These are phyloP conservation scores for Apis dorsata DNA, from an alignment of 1,140 invertebrate species.

Conservation along the genomic window DNA sequence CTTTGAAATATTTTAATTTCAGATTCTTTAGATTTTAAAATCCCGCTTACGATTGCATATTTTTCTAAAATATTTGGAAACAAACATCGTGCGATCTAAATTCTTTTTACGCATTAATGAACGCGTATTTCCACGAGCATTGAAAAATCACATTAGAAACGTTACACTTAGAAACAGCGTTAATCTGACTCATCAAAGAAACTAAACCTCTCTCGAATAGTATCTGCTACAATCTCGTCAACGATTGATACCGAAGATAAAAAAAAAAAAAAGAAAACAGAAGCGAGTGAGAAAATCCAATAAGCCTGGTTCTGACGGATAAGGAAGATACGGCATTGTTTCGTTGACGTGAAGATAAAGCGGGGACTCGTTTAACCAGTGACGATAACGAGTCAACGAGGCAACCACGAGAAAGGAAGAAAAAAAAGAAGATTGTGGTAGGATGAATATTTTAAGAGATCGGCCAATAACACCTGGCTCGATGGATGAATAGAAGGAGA, in stretches of 20 bases:
- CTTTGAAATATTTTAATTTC: no score
- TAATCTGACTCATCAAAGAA: neutral
- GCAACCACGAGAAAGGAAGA: neutral
- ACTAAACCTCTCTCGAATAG: neutral
- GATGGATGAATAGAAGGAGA: slow-evolving; percentile 61
- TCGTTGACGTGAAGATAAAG: slow-evolving; percentile 49
- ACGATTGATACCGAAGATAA: neutral
- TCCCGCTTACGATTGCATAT: no score
- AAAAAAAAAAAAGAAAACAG: slow-evolving; percentile 1
- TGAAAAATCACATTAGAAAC: neutral
- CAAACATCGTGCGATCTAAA: neutral
- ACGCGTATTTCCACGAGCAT: neutral
- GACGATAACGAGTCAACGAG: slow-evolving; percentile 45
- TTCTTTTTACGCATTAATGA: neutral
- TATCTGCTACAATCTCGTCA: neutral
- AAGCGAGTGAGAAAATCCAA: slow-evolving; percentile 34
- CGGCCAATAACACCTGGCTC: slow-evolving; percentile 47
- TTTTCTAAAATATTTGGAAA: neutral
- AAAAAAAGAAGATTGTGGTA: neutral
- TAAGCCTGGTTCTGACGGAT: slow-evolving; percentile 11
- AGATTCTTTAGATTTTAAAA: no score
- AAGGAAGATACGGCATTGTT: slow-evolving; percentile 34
- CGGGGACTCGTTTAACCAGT: slow-evolving; percentile 21
- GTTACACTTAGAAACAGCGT: neutral
- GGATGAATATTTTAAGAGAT: slow-evolving; percentile 68